A percentile compares a stretch with the other conserved stretches of the same genome.
Evolutionary conservation across 2,113 vertebrate genomes (phyloP).

Genomic region (Odontesthes bonariensis): DNA sequence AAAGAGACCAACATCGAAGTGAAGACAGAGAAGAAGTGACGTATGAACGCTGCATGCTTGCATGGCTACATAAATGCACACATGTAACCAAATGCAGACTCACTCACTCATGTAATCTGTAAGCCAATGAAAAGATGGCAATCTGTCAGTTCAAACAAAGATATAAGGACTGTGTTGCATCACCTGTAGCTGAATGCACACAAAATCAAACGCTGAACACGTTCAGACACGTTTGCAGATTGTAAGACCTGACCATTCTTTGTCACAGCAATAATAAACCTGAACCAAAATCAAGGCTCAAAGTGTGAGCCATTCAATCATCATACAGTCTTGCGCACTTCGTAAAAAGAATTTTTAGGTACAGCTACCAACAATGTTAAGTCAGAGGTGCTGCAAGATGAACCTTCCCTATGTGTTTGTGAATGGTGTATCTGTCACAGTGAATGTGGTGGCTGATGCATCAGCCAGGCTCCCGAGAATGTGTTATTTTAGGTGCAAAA

Average conservation of each 20-base stretch:
- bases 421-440: constrained; percentile 61
- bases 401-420: constrained; percentile 31
- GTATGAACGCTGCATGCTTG: constrained; percentile 9
- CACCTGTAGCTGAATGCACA: constrained; percentile 42
- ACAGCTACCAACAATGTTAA: constrained; percentile 4
- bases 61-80: constrained; percentile 20
- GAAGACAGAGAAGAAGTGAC: constrained; percentile 40
- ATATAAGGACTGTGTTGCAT: constrained; percentile 21
- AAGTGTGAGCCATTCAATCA: constrained; percentile 16
- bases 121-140: constrained; percentile 12
- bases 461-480: constrained; percentile 53
- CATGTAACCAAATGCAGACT: constrained; percentile 3
- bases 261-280: background rate
- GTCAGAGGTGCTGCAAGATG: constrained; percentile 22
- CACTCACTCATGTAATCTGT: background rate
- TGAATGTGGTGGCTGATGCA: constrained; percentile 49
- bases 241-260: constrained; percentile 2
- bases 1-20: constrained; percentile 23
- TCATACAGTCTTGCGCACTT: constrained; percentile 11
- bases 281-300: background rate
- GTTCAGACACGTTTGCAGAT: constrained; percentile 24
- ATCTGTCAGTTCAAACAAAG: constrained; percentile 10
- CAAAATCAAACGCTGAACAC: background rate
- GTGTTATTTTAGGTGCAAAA: constrained; percentile 76
- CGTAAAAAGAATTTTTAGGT: constrained; percentile 37